Evolutionary conservation across 1,140 invertebrate genomes (phyloP).

Genomic region (Orussus abietinus): DNA sequence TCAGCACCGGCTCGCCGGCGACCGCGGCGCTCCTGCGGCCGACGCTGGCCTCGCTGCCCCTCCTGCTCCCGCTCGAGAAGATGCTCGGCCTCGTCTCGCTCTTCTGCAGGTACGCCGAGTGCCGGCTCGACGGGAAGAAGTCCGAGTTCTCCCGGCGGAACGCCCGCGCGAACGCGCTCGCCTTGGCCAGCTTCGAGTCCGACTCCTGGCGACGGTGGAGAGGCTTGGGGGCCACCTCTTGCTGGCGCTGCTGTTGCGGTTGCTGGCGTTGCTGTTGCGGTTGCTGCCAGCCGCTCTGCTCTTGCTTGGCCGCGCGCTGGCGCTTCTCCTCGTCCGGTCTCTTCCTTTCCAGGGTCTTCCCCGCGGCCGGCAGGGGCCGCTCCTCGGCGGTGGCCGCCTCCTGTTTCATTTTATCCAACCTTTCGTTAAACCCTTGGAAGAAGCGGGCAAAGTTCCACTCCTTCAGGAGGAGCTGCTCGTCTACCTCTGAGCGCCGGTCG

Average conservation of each 20-base stretch:
- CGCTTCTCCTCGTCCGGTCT: constrained; percentile 30
- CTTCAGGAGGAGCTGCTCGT: constrained; percentile 70
- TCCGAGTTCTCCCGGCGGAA: constrained; percentile 79
- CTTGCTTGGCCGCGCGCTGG: constrained; percentile 17
- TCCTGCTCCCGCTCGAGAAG: constrained; percentile 62
- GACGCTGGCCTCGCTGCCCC: constrained; percentile 56
- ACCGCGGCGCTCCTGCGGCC: constrained; percentile 47
- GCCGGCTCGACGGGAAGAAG: constrained; percentile 71
- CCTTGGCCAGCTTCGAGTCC: constrained; percentile 61
- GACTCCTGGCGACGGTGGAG: constrained; percentile 60
- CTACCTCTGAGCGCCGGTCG: constrained; percentile 57
- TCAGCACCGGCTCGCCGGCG: constrained; percentile 65
- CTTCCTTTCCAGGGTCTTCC: constrained; percentile 37
- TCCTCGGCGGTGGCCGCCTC: constrained; percentile 24
- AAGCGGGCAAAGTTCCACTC: constrained; percentile 82
- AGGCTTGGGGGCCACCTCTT: constrained; percentile 42
- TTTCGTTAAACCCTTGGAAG: constrained; percentile 63
- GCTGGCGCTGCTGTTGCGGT: constrained; percentile 42
- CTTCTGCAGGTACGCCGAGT: constrained; percentile 67
- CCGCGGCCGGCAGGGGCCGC: constrained; percentile 27
- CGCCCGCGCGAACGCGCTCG: constrained; percentile 66
- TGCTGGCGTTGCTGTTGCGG: constrained; percentile 34
- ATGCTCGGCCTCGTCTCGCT: constrained; percentile 54
- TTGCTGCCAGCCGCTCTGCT: constrained; percentile 10
- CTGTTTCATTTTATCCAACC: constrained; percentile 46